Evolutionary conservation across 1,140 invertebrate genomes (phyloP), one percentile per base, ranked within the genome.

Genomic region (Zaprionus davidi): DNA sequence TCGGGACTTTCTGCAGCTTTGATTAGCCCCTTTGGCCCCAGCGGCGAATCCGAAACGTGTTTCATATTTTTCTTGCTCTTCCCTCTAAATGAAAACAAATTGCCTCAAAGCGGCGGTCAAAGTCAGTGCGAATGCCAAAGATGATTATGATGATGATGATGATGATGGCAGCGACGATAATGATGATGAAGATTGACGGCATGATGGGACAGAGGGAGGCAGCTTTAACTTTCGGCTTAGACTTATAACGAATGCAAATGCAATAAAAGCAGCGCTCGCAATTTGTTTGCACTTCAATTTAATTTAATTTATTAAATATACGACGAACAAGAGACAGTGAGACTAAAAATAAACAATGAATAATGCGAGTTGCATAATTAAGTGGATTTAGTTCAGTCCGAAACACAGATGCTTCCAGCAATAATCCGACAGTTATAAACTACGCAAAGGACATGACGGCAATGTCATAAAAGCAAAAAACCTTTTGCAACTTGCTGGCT

Each of bases 221-320:
- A 11, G 9, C 2, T 12, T 26, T 1, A 22, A 34, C 44, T 56
- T 28, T n/a, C 5, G 17, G n/a, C 34, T 26, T 12, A 24, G 20
- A 41, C 55, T 58, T 60, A 36, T 84, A 88, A 81, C 74, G 72
- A 87, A 88, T 87, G 74, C 78, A 88, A 90, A 87, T 87, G 78
- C 81, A 84, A 88, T 87, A 88, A 87, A 71, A 69, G 64, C 70
- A 26, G 58, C 65, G 58, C 71, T 65, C 59, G 71, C 70, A 87
- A 83, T 88, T 75, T 78, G 78, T 88, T 78, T 76, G 84, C 80
- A 75, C 80, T 73, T 79, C 71, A 81, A 87, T 87, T 83, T 88
- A 73, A 87, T 87, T 87, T 77, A 82, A 87, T 87, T 73, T 78
- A 66, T 36, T 56, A 62, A 75, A 64, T 68, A 51, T 58, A 70